phyloP scores from a whole-genome alignment of 2,113 vertebrate genomes.

The Myotis lucifugus region DNA sequence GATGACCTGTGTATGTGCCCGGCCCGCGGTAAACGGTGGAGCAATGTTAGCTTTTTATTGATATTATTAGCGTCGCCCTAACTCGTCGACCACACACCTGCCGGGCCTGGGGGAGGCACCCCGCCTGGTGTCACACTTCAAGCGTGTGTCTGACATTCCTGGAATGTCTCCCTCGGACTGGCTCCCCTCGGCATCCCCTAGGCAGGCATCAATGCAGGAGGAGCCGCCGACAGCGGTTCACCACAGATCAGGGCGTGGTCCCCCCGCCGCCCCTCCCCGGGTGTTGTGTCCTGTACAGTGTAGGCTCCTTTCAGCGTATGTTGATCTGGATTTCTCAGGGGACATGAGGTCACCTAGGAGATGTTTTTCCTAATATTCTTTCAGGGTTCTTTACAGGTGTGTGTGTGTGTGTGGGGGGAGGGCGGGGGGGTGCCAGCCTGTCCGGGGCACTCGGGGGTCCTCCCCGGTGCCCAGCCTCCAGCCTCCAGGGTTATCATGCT shows the following conservation, averaged over 20 bases:
- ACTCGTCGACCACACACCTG: neutral
- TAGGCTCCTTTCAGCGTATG: neutral
- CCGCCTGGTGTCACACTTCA: neutral
- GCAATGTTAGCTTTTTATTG: neutral
- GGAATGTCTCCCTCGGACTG: neutral
- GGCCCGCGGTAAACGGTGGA: neutral
- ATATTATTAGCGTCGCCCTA: neutral
- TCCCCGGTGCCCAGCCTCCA: accelerated
- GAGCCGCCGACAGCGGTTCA: neutral
- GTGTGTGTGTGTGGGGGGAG: too few species aligned
- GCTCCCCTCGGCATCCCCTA: neutral
- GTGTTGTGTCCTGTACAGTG: neutral
- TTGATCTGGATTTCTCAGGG: neutral
- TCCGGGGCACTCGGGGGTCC: neutral
- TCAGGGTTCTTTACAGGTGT: neutral
- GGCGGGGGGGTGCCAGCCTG: too few species aligned
- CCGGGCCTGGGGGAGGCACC: neutral
- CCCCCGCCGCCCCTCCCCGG: accelerated
- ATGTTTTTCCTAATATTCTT: neutral
- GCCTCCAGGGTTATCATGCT: accelerated
- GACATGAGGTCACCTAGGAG: neutral
- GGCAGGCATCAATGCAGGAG: neutral
- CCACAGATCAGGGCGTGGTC: accelerated
- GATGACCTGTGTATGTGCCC: accelerated
- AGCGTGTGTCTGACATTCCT: neutral